Percentiles rank a stretch among this genome's conserved stretches.
These are phyloP conservation scores for Chromobotia macracanthus DNA, from an alignment of 2,797 vertebrate species.

Conservation along the genomic window DNA sequence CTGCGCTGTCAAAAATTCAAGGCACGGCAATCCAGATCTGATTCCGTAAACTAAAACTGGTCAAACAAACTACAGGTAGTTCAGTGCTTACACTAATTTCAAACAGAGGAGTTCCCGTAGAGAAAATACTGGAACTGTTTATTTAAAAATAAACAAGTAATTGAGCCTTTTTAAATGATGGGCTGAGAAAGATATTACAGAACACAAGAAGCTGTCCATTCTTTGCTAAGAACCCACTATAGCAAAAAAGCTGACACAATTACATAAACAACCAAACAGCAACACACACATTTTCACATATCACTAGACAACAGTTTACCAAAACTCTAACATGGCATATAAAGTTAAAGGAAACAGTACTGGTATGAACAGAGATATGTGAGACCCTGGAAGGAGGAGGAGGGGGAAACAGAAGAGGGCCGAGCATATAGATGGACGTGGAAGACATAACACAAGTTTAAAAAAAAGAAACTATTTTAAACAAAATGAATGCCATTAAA, in stretches of 20 bases:
- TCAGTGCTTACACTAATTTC: background rate
- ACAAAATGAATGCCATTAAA: background rate
- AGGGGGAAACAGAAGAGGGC: background rate
- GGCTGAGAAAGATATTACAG: background rate
- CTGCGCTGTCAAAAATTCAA: background rate
- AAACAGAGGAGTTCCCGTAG: slow-evolving; percentile 8
- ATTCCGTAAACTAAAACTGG: slow-evolving; percentile 8
- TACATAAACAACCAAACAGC: background rate
- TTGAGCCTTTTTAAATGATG: background rate
- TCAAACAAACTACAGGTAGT: slow-evolving; percentile 22
- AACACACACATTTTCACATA: background rate
- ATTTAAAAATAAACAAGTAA: slow-evolving; percentile 1
- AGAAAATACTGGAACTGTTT: slow-evolving; percentile 9
- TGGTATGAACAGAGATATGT: background rate
- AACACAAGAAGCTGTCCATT: background rate
- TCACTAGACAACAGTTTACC: background rate
- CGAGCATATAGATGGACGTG: background rate
- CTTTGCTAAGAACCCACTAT: background rate
- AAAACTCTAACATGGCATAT: background rate
- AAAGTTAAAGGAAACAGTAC: background rate
- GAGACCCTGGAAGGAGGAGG: background rate
- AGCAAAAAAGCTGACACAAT: slow-evolving; percentile 1
- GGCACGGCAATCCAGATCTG: background rate
- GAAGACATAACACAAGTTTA: background rate
- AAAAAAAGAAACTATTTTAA: background rate